Conservation (phyloP, 2,113 vertebrate genomes). For the Pogona vitticeps region DNA sequence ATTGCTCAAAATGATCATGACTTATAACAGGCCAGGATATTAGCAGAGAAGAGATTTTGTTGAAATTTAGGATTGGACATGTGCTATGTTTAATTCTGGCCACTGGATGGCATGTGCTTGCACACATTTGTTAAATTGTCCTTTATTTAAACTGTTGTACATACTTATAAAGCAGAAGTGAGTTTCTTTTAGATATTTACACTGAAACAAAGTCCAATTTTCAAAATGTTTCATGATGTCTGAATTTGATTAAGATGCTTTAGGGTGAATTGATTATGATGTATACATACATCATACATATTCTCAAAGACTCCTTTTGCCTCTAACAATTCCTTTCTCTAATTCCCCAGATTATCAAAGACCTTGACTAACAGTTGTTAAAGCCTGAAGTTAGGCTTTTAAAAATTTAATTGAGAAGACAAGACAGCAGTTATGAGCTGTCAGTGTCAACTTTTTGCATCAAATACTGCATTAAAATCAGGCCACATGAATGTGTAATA, state of each 20-base stretch:
- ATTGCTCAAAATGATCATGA: background rate
- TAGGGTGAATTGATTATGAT: background rate
- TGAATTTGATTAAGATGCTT: background rate
- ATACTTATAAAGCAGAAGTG: background rate
- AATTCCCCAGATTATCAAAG: slow-evolving; percentile 26
- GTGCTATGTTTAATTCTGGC: background rate
- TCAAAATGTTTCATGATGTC: background rate
- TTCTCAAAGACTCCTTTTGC: background rate
- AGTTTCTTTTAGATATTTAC: background rate
- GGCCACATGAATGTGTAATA: slow-evolving; percentile 58
- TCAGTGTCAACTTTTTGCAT: slow-evolving; percentile 53
- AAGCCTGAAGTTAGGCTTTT: slow-evolving; percentile 15
- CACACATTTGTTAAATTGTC: background rate
- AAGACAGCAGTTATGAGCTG: slow-evolving; percentile 57
- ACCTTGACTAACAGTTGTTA: slow-evolving; percentile 30
- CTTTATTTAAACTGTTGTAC: background rate
- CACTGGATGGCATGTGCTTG: background rate
- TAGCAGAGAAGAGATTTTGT: background rate
- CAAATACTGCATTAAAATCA: slow-evolving; percentile 58
- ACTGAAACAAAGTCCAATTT: background rate
- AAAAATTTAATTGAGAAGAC: slow-evolving; percentile 37
- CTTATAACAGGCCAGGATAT: too few relatives aligned
- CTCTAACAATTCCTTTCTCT: slow-evolving; percentile 14
- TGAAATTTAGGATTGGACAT: too few relatives aligned
- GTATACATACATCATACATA: too few relatives aligned